Conservation (phyloP, 2,113 vertebrate species). For the Microcebus ravelobensis region DNA sequence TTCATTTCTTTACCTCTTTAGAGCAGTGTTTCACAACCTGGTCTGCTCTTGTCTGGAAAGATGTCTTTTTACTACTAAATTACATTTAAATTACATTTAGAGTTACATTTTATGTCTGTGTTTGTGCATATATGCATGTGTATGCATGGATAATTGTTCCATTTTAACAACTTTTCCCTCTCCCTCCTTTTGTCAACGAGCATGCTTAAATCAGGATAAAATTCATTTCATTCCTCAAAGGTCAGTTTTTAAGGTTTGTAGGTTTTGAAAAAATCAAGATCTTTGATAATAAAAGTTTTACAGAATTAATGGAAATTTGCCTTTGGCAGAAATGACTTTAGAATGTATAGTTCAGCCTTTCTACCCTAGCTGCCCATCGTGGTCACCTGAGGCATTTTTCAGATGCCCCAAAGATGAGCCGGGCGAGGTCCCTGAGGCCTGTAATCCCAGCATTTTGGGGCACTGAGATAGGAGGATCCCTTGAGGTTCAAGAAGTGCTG, state of each 20-base stretch:
- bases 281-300: background rate
- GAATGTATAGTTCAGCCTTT: background rate
- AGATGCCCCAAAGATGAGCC: background rate
- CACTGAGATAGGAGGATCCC: no score
- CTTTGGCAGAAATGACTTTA: background rate
- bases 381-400: background rate
- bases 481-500: no score
- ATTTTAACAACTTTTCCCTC: background rate
- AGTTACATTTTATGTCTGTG: background rate
- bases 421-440: no score
- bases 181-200: background rate
- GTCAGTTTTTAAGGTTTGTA: slow-evolving; percentile 20
- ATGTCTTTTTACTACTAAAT: background rate
- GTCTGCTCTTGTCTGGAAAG: background rate
- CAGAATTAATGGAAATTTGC: background rate
- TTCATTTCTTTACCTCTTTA: background rate
- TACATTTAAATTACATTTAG: background rate
- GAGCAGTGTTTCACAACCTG: background rate
- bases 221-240: background rate
- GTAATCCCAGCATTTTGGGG: no score
- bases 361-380: background rate
- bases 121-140: background rate
- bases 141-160: background rate
- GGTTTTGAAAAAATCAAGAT: background rate
- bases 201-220: background rate